Conservation (phyloP, 2,797 vertebrate genomes). For the Neoniphon sammara region DNA sequence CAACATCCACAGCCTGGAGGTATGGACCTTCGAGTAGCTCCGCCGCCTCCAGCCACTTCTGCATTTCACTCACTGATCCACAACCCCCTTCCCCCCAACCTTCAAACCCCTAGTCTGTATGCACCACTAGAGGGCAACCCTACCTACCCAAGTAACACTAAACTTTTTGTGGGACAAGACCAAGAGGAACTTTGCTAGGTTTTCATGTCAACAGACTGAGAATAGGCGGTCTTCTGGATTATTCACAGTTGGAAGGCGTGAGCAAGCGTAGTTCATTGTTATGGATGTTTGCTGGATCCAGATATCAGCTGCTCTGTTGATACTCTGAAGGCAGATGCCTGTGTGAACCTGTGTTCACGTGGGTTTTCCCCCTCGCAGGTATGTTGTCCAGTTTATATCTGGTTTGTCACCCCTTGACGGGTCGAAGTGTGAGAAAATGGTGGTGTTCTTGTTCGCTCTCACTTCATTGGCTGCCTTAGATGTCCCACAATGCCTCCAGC, state of each 20-base stretch:
- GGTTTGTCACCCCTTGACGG: slow-evolving; percentile 18
- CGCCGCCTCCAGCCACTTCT: background rate
- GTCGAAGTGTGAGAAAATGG: slow-evolving; percentile 38
- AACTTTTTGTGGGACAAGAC: slow-evolving; percentile 42
- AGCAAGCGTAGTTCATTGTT: background rate
- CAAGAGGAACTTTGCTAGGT: slow-evolving; percentile 1
- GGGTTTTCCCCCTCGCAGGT: slow-evolving; percentile 27
- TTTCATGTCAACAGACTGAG: background rate
- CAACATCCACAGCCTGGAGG: slow-evolving; percentile 95
- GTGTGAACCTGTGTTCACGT: slow-evolving; percentile 7
- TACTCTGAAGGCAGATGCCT: background rate
- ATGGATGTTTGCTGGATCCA: background rate
- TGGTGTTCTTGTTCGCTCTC: slow-evolving; percentile 45
- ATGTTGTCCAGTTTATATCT: slow-evolving; percentile 2
- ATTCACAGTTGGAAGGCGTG: background rate
- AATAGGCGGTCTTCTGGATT: background rate
- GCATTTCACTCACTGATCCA: slow-evolving; percentile 31
- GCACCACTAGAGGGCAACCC: slow-evolving; percentile 52
- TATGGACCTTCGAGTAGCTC: slow-evolving; percentile 88
- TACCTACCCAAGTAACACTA: slow-evolving; percentile 38
- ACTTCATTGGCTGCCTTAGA: slow-evolving; percentile 72
- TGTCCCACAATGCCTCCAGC: slow-evolving; percentile 49
- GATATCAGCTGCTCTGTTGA: slow-evolving; percentile 5
- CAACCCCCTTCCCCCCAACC: slow-evolving; percentile 12
- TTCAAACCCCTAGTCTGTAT: slow-evolving; percentile 37